Conservation (phyloP, 2,797 vertebrate genomes). For the Esox lucius region DNA sequence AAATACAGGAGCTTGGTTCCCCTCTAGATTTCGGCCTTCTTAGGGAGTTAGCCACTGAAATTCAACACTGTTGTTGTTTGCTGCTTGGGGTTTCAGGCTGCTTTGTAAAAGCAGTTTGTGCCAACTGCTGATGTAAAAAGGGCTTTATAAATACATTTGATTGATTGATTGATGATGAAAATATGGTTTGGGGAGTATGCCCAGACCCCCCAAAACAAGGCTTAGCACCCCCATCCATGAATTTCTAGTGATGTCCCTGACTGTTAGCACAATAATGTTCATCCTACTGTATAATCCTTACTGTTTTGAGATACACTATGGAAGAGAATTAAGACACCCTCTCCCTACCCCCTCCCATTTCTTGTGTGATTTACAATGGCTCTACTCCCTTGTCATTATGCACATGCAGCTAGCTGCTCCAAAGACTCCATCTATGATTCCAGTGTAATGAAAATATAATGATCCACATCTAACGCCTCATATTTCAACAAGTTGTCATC, state of each 20-base stretch:
- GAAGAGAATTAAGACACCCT: neutral
- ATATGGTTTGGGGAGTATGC: too few species aligned
- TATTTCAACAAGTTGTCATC: neutral
- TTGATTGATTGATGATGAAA: neutral
- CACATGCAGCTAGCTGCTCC: neutral
- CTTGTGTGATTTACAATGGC: neutral
- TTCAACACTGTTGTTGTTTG: too few species aligned
- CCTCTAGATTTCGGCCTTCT: too few species aligned
- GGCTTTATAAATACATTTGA: too few species aligned
- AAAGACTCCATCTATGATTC: neutral
- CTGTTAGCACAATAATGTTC: neutral
- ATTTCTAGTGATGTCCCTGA: neutral
- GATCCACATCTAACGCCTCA: neutral
- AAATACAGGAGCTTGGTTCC: too few species aligned
- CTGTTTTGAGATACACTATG: neutral
- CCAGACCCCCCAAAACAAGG: too few species aligned
- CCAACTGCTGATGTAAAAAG: too few species aligned
- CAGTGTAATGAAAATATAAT: slow-evolving; percentile 6
- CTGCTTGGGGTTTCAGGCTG: too few species aligned
- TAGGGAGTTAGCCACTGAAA: too few species aligned
- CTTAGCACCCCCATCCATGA: too few species aligned
- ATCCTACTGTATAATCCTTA: neutral
- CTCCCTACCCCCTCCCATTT: too few species aligned
- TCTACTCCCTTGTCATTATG: neutral
- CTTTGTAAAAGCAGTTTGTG: too few species aligned